phyloP scores from a whole-genome alignment of 2,888 invertebrate species.

The Ectobius pallidus region DNA sequence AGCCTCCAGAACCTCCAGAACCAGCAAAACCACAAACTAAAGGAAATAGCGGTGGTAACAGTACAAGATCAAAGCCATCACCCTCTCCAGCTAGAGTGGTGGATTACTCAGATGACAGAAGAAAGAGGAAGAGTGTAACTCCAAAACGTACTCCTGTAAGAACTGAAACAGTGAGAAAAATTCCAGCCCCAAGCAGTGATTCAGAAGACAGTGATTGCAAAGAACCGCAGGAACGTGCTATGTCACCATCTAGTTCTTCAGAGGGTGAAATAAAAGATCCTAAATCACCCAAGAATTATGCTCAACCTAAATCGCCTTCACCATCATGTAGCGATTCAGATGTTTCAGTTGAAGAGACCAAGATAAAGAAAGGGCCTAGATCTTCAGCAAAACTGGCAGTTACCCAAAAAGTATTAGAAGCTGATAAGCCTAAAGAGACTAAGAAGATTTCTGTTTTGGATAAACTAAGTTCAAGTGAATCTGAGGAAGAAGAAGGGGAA shows the following conservation, averaged over 20 bases:
- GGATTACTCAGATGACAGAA: not conserved
- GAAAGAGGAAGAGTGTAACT: not conserved
- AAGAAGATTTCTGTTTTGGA: not conserved
- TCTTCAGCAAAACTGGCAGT: not conserved
- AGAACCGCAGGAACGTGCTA: conserved; percentile 25
- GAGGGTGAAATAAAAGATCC: conserved; percentile 21
- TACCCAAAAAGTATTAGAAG: no score
- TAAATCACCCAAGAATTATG: not conserved
- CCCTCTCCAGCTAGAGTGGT: not conserved
- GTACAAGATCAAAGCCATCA: conserved; percentile 1
- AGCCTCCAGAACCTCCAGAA: not conserved
- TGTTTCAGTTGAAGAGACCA: conserved; percentile 3
- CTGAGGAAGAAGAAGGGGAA: conserved; percentile 20
- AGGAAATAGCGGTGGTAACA: not conserved
- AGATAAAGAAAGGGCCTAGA: not conserved
- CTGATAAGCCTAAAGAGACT: no score
- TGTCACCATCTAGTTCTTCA: conserved; percentile 19
- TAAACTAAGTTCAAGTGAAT: not conserved
- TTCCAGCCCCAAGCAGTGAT: conserved; percentile 48
- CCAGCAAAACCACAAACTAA: not conserved
- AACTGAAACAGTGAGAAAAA: conserved; percentile 46
- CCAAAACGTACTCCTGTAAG: conserved; percentile 1
- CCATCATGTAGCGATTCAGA: not conserved
- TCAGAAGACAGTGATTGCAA: conserved; percentile 49
- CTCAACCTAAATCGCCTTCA: not conserved